Conservation (phyloP, 2,113 vertebrate species). For the Ptyas mucosa region DNA sequence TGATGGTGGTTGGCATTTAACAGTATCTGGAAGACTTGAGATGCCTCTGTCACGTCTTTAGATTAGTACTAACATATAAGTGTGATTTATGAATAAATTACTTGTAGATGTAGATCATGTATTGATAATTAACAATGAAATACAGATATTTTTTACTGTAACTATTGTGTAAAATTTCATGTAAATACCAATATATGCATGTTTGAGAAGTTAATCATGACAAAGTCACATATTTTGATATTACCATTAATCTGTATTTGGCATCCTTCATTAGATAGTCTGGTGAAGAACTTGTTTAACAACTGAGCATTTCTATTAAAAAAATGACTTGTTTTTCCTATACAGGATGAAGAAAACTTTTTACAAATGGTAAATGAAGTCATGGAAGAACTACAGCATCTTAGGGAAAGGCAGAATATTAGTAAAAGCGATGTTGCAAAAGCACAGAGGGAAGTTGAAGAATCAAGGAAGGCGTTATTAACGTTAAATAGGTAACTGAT, state of each 20-base stretch:
- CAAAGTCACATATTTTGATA: not conserved
- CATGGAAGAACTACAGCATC: constrained; percentile 66
- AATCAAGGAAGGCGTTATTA: constrained; percentile 69
- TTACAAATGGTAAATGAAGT: constrained; percentile 71
- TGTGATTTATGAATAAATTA: not conserved
- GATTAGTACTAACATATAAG: not conserved
- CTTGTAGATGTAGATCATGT: not conserved
- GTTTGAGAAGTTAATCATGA: not conserved
- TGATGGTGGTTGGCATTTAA: not conserved
- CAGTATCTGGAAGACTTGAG: not conserved
- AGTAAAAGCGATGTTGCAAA: constrained; percentile 70
- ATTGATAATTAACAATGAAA: not conserved
- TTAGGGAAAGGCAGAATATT: constrained; percentile 66
- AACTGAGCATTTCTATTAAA: not conserved
- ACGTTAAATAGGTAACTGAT: constrained; percentile 75
- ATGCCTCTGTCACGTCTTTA: not conserved
- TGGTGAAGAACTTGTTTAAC: not conserved
- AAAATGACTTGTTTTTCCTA: constrained; percentile 9
- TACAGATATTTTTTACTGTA: not conserved
- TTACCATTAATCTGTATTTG: not conserved
- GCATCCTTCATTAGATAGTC: not conserved
- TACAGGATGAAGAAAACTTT: constrained; percentile 77
- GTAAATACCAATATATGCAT: not conserved
- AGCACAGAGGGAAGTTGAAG: constrained; percentile 77
- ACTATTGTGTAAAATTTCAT: not conserved